Evolutionary conservation across 2,888 invertebrate genomes (phyloP).

Genomic region (Nomada fucata): DNA sequence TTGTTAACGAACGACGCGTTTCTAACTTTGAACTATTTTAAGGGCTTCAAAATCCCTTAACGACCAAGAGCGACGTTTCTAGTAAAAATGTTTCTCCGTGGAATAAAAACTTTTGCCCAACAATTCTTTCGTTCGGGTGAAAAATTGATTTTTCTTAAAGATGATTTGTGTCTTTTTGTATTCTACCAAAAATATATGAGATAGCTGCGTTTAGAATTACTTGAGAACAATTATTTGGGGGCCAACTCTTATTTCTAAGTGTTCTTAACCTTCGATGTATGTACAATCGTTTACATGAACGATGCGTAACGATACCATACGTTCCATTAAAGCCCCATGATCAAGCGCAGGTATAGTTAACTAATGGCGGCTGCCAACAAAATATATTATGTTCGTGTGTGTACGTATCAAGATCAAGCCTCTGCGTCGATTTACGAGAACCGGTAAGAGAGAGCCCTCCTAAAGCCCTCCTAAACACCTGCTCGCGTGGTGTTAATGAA

Average conservation of each 20-base stretch:
- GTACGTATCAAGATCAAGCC: slow-evolving; percentile 20
- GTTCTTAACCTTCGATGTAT: neutral
- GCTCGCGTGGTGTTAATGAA: slow-evolving; percentile 9
- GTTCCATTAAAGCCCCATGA: neutral
- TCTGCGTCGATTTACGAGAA: slow-evolving; percentile 29
- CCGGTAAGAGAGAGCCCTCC: neutral
- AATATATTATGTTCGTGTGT: slow-evolving; percentile 23
- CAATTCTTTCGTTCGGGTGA: no score
- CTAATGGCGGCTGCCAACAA: slow-evolving; percentile 19
- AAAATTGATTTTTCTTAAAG: no score
- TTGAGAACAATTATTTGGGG: no score
- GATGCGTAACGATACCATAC: neutral
- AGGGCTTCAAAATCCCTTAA: no score
- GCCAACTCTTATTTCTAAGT: neutral
- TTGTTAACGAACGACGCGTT: neutral
- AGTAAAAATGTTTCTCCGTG: neutral
- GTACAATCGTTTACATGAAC: neutral
- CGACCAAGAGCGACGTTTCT: no score
- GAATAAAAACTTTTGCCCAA: neutral
- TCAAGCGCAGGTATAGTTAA: slow-evolving; percentile 6
- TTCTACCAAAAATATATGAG: no score
- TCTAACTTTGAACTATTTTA: neutral
- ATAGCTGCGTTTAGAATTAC: no score
- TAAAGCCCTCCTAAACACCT: slow-evolving; percentile 16
- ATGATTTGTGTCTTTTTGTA: no score